Evolutionary conservation across 2,888 invertebrate species (phyloP).

Genomic region (Urechis unicinctus): DNA sequence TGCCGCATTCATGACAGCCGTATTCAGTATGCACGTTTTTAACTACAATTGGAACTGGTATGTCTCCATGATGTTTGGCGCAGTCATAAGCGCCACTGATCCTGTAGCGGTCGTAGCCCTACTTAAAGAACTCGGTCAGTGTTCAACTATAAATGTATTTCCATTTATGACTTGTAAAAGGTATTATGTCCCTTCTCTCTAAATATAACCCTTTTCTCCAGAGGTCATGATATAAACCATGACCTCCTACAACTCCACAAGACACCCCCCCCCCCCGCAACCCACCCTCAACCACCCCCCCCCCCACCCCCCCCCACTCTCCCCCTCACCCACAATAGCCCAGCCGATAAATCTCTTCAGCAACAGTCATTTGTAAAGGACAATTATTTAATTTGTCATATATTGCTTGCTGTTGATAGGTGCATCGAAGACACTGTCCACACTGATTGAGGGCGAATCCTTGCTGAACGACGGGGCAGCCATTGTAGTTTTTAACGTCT

Average conservation of each 20-base stretch:
- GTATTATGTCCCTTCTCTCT: no score
- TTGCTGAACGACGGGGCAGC: constrained; percentile 54
- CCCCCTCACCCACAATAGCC: no score
- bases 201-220: no score
- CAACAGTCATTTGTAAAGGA: no score
- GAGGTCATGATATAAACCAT: no score
- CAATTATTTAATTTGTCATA: no score
- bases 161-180: not conserved
- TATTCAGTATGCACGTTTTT: constrained; percentile 33
- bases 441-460: constrained; percentile 53
- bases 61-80: constrained; percentile 48
- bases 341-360: no score
- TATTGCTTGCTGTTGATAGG: no score
- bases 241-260: no score
- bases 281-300: no score
- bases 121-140: constrained; percentile 50
- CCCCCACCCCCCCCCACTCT: no score
- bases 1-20: constrained; percentile 35
- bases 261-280: no score
- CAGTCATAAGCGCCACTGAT: constrained; percentile 53
- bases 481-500: constrained; percentile 50
- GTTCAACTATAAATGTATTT: constrained; percentile 1
- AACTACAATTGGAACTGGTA: constrained; percentile 45
- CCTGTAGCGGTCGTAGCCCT: constrained; percentile 54
- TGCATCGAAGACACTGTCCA: constrained; percentile 43